Evolutionary conservation across 92 coral and sea anemone genomes (phyloP).

Genomic region (Epizoanthus illoricatus): DNA sequence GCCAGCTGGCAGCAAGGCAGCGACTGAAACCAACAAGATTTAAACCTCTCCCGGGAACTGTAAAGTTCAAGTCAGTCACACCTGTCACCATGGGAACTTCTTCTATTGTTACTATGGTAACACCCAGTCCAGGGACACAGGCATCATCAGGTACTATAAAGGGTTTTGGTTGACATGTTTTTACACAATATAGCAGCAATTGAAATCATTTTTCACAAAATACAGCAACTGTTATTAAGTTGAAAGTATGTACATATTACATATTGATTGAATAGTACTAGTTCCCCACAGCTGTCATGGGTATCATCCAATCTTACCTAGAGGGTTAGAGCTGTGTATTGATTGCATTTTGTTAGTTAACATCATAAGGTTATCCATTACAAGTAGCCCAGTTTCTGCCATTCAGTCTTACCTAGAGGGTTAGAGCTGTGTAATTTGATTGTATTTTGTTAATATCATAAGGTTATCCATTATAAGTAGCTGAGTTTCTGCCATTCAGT

Average conservation of each 20-base stretch:
- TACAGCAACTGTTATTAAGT: not conserved
- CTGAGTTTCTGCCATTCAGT: too few species aligned
- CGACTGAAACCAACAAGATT: constrained; percentile 75
- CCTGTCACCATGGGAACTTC: constrained; percentile 83
- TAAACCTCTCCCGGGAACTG: constrained; percentile 86
- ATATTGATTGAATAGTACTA: too few species aligned
- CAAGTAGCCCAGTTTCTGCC: too few species aligned
- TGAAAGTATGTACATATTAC: too few species aligned
- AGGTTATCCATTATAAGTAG: too few species aligned
- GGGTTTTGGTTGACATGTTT: not conserved
- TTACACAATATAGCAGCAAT: not conserved
- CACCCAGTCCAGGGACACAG: constrained; percentile 70
- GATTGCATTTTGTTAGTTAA: not conserved
- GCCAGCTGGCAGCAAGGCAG: constrained; percentile 76
- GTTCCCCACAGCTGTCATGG: not conserved
- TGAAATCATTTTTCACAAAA: not conserved
- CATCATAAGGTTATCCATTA: too few species aligned
- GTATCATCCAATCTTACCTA: not conserved
- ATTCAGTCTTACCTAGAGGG: not conserved
- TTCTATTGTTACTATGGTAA: constrained; percentile 76
- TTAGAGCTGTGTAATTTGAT: not conserved
- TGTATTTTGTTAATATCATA: not conserved
- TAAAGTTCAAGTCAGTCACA: constrained; percentile 81
- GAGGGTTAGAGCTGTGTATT: not conserved
- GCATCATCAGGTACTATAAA: constrained; percentile 56